Evolutionary conservation across 2,888 invertebrate species (phyloP).

Genomic region (Pyralis farinalis): DNA sequence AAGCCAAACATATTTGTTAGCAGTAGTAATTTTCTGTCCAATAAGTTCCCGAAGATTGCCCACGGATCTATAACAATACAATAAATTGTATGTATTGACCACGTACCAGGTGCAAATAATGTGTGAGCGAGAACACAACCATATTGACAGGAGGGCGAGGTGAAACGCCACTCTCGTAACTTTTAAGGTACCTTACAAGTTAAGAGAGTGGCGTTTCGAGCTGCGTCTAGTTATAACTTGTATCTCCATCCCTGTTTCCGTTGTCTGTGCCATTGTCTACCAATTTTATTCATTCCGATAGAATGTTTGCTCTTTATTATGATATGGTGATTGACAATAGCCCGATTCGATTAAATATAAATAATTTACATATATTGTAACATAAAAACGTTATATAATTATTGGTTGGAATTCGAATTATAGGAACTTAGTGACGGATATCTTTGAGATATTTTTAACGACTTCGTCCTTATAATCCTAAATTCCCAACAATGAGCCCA

Average conservation of each 20-base stretch:
- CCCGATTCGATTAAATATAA: slow-evolving; percentile 2
- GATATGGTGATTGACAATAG: slow-evolving; percentile 5
- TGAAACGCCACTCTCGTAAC: slow-evolving; percentile 51
- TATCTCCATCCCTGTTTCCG: slow-evolving; percentile 11
- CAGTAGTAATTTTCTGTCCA: slow-evolving; percentile 34
- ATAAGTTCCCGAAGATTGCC: slow-evolving; percentile 50
- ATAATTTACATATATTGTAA: too few relatives aligned
- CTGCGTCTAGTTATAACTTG: slow-evolving; percentile 21
- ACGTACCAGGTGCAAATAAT: slow-evolving; percentile 56
- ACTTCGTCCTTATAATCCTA: too few relatives aligned
- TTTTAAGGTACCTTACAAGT: slow-evolving; percentile 52
- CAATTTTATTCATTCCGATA: slow-evolving; percentile 7
- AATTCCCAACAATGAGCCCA: too few relatives aligned
- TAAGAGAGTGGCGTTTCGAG: too few relatives aligned
- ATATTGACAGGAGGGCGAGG: slow-evolving; percentile 49
- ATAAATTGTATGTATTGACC: slow-evolving; percentile 66
- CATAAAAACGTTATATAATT: too few relatives aligned
- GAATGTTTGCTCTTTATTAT: slow-evolving; percentile 7
- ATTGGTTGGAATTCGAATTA: too few relatives aligned
- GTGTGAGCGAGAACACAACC: slow-evolving; percentile 56
- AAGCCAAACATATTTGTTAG: slow-evolving; percentile 17
- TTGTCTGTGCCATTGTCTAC: slow-evolving; percentile 8
- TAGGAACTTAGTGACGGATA: too few relatives aligned
- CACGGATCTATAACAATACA: slow-evolving; percentile 62
- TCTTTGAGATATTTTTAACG: too few relatives aligned